Evolutionary conservation across 2,113 vertebrate species (phyloP).

Genomic region (Cyprichromis sp.): DNA sequence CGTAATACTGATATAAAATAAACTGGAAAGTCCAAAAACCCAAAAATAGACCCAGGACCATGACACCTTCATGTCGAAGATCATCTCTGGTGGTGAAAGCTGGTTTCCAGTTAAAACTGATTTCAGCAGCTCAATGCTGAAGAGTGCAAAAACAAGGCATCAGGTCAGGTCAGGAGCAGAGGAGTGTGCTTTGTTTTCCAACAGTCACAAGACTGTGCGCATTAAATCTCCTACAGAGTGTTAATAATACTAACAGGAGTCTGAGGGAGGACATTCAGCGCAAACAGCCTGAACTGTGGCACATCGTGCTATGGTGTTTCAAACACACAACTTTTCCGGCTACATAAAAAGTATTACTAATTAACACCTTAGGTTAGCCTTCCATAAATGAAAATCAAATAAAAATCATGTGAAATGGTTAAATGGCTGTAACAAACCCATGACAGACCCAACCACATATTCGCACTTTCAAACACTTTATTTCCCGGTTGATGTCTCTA

Average conservation of each 20-base stretch:
- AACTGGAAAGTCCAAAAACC: neutral
- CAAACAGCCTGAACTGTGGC: neutral
- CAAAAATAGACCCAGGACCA: neutral
- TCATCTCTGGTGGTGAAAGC: neutral
- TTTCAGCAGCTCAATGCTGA: neutral
- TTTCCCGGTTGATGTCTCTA: neutral
- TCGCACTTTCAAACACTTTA: neutral
- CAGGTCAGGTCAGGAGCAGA: neutral
- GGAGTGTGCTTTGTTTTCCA: neutral
- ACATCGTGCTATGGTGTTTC: neutral
- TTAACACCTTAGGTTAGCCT: neutral
- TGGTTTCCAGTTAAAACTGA: neutral
- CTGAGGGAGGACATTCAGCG: neutral
- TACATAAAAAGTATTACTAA: neutral
- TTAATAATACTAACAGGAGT: neutral
- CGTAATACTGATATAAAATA: neutral
- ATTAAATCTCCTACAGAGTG: neutral
- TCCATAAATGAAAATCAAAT: neutral
- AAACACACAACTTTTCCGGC: neutral
- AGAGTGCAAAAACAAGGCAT: neutral
- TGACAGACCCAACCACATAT: neutral
- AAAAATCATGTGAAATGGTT: neutral
- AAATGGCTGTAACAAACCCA: neutral
- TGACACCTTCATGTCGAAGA: rapidly evolving
- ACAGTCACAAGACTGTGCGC: neutral